Conservation (phyloP, 1,140 invertebrate genomes). For the Zaprionus kolodkinae region DNA sequence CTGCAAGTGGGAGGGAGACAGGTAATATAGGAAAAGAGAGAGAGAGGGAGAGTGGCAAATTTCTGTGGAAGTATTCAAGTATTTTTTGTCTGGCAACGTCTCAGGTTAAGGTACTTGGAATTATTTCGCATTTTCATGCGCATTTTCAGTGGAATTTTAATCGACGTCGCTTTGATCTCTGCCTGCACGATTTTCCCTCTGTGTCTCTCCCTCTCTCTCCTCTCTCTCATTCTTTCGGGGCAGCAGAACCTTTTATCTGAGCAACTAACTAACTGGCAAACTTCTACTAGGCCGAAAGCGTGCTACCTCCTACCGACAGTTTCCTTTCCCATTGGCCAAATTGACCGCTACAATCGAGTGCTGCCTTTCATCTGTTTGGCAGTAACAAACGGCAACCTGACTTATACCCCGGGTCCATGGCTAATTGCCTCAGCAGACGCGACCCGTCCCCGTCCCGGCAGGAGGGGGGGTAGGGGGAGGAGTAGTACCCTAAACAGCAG, state of each 20-base stretch:
- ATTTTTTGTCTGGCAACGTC: neutral
- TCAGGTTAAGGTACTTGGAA: slow-evolving; percentile 17
- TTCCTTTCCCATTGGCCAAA: slow-evolving; percentile 23
- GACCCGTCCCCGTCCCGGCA: too few species aligned
- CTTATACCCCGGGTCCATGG: slow-evolving; percentile 28
- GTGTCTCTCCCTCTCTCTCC: neutral
- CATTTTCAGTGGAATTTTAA: slow-evolving; percentile 47
- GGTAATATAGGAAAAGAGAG: too few species aligned
- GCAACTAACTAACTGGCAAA: slow-evolving; percentile 27
- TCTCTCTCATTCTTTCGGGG: neutral
- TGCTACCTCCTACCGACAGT: neutral
- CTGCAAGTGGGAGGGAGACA: neutral
- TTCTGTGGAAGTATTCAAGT: slow-evolving; percentile 12
- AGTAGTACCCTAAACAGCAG: slow-evolving; percentile 12
- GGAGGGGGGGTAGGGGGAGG: neutral
- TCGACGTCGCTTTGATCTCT: slow-evolving; percentile 52
- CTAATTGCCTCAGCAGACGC: slow-evolving; percentile 44
- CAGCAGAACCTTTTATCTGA: slow-evolving; percentile 31
- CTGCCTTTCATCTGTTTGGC: slow-evolving; percentile 25
- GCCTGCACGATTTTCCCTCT: slow-evolving; percentile 25
- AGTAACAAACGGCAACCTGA: slow-evolving; percentile 15
- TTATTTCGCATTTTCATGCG: slow-evolving; percentile 38
- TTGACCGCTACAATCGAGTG: slow-evolving; percentile 24
- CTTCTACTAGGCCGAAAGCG: slow-evolving; percentile 33
- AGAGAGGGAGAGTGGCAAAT: neutral